These are phyloP conservation scores for Zoroaster sp. DNA, from an alignment of 53 echinoderm and acorn worm species.

Conservation along the genomic window DNA sequence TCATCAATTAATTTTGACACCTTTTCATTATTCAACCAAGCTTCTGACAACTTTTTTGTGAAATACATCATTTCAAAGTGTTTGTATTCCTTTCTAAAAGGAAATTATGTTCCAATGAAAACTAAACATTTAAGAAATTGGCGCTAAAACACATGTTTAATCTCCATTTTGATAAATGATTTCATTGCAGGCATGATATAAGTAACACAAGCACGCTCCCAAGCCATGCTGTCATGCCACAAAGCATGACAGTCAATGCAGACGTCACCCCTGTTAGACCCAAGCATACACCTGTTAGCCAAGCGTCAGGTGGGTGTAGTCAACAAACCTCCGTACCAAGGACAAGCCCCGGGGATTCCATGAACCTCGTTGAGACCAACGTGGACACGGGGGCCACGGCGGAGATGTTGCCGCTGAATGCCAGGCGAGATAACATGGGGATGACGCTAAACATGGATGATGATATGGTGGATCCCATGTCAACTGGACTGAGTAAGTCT, in stretches of 20 bases:
- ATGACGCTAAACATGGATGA: slow-evolving; percentile 32
- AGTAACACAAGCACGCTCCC: slow-evolving; percentile 40
- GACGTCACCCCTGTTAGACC: slow-evolving; percentile 5
- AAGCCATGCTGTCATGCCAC: slow-evolving; percentile 30
- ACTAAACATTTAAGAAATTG: no score
- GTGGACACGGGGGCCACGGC: slow-evolving; percentile 95
- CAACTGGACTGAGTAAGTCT: slow-evolving; percentile 63
- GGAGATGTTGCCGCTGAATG: slow-evolving; percentile 54
- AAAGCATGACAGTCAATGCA: slow-evolving; percentile 14
- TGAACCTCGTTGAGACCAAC: slow-evolving; percentile 80
- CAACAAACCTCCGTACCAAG: neutral
- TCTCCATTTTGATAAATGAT: no score
- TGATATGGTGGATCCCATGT: slow-evolving; percentile 37
- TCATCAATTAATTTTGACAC: no score
- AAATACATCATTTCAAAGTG: no score
- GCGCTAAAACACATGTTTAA: no score
- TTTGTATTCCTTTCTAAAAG: no score
- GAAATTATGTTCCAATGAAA: no score
- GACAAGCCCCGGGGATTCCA: neutral
- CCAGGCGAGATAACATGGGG: slow-evolving; percentile 4
- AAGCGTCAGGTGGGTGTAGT: neutral
- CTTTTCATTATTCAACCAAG: no score
- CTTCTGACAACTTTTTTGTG: no score
- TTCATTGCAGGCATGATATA: neutral
- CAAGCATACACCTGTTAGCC: neutral